phyloP scores from a whole-genome alignment of 2,797 vertebrate species.

The Toxotes lorentzi region DNA sequence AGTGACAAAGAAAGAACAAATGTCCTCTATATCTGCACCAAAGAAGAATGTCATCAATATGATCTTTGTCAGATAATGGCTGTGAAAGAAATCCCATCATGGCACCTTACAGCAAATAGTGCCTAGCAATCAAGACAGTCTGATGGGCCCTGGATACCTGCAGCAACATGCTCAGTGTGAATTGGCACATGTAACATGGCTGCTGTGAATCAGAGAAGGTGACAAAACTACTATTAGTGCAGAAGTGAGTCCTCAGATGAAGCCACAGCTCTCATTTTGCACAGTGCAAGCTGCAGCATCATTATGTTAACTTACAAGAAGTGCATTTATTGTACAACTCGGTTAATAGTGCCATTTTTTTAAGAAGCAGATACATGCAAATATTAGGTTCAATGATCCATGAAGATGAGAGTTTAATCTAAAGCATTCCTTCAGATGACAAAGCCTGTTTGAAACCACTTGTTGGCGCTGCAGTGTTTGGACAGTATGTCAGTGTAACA shows the following conservation, averaged over 20 bases:
- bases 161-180: background rate
- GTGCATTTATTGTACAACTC: too few relatives aligned
- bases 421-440: background rate
- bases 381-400: background rate
- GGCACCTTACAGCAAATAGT: background rate
- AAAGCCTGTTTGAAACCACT: conserved; percentile 4
- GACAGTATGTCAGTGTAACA: background rate
- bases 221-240: background rate
- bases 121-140: background rate
- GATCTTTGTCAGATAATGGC: background rate
- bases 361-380: background rate
- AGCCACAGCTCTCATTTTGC: background rate
- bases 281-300: background rate
- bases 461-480: conserved; percentile 34
- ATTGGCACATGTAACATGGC: background rate
- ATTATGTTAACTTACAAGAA: background rate
- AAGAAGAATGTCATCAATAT: background rate
- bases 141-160: background rate
- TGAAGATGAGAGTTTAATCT: background rate
- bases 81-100: background rate
- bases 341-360: too few relatives aligned
- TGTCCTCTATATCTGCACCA: background rate
- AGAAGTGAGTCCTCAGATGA: background rate
- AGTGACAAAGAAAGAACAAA: background rate
- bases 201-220: background rate